Evolutionary conservation across 2,113 vertebrate species (phyloP).

Genomic region (Hippocampus abdominalis): DNA sequence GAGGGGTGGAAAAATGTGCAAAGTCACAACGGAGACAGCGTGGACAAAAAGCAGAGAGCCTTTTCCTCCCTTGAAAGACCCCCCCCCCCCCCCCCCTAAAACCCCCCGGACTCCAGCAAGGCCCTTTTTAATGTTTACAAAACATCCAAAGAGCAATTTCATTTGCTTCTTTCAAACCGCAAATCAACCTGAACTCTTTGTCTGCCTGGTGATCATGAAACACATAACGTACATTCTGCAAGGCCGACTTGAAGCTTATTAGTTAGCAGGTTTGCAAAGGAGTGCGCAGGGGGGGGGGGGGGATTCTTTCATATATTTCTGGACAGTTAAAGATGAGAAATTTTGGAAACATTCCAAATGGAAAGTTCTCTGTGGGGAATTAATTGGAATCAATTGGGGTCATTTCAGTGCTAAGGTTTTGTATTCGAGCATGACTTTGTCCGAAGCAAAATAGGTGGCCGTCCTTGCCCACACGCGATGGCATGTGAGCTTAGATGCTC

Average conservation of each 20-base stretch:
- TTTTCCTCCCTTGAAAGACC: constrained; percentile 11
- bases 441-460: too few relatives aligned
- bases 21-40: constrained; percentile 34
- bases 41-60: constrained; percentile 51
- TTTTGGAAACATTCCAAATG: too few relatives aligned
- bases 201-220: background rate
- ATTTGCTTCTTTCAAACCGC: constrained; percentile 25
- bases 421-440: too few relatives aligned
- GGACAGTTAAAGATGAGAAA: too few relatives aligned
- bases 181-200: background rate
- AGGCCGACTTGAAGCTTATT: background rate
- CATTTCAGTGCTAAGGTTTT: too few relatives aligned
- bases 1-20: constrained; percentile 49
- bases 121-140: constrained; percentile 49
- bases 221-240: background rate
- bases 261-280: background rate
- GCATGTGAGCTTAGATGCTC: too few relatives aligned
- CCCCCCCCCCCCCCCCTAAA: constrained; percentile 9
- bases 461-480: too few relatives aligned
- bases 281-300: too few relatives aligned
- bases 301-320: too few relatives aligned
- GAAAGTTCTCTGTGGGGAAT: too few relatives aligned
- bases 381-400: too few relatives aligned
- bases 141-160: constrained; percentile 29
- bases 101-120: background rate